Evolutionary conservation across 2,113 vertebrate species (phyloP), one percentile per base, ranked within the genome.

Genomic region (Megaceryle torquata): DNA sequence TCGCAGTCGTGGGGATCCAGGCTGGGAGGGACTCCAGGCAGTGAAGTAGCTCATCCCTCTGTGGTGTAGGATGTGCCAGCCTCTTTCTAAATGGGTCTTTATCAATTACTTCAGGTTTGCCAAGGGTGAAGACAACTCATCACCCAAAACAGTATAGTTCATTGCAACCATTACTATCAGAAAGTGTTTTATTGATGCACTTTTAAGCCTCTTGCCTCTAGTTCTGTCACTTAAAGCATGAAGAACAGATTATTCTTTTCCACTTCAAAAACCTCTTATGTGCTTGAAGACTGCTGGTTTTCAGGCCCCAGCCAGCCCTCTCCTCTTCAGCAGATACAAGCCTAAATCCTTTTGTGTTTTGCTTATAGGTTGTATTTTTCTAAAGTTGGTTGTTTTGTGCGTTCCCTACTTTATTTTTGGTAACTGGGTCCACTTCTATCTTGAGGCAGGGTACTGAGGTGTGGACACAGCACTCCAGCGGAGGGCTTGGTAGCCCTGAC

Each of bases 61-160:
- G 39, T 1, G 0, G 20, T 2, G 71, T 4, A 54, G 22, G 54
- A 1, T 25, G 0, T 33, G 46, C 51, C 68, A 17, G 7, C 46
- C 65, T 48, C 35, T 2, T 25, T 22, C 65, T 24, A 3, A 17
- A 0, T 29, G 54, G 8, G 0, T 9, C 2, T 26, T 44, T 70
- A 1, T 41, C 61, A 25, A 0, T 61, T 54, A 9, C 91, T 25
- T 20, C 4, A 12, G 60, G n/a, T 35, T 74, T 57, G 33, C 19
- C 74, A 60, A 5, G 13, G 4, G 9, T 3, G 17, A 39, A 43
- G 13, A 53, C 19, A 1, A 57, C 33, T 88, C 46, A 28, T 31
- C 59, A 25, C 67, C 63, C 70, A 28, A 3, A 25, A 48, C n/a
- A 44, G 35, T 48, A 1, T 5, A 1, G 50, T 41, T 72, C 68